Base-by-base conservation (phyloP, 2,888 invertebrate species). In the Tiliacea citrago region DNA sequence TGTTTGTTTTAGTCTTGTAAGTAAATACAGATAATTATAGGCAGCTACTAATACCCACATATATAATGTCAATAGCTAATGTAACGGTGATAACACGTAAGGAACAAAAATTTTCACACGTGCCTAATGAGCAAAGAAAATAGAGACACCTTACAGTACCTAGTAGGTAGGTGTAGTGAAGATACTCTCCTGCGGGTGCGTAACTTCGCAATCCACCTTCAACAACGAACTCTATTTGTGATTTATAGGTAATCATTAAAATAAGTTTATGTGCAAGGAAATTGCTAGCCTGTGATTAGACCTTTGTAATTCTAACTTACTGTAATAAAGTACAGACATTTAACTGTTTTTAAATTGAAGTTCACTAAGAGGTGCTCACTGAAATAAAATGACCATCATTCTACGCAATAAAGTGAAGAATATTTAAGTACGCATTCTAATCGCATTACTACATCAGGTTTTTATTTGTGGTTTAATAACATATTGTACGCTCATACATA, bases 21-120 rank as follows among this genome's bases (percentile, higher is more conserved):
- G 77, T 79, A 88, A 73, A 77, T 69, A 78, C 85, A 86, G 86
- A 87, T 90, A 89, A 88, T 88, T 86, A 89, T 88, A 86, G 86
- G 76, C 76, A 81, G 72, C 68, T 88, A 88, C 89, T 91, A 91
- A 91, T 91, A 88, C 87, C 76, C 85, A 83, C 85, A 86, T 87
- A 89, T 88, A 60, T 57, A 69, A 83, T 73, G 90, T 90, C 88
- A 90, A 91, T 89, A 90, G 85, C 81, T 85, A 88, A 89, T 85
- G 83, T 92, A 93, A 93, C 92, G 92, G 93, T 89, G 86, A 86
- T 89, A 83, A 88, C 86, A 74, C 53, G 82, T 86, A 89, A 89
- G 89, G 89, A 90, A 90, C 86, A 84, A 88, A 89, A 86, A 84
- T 90, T 89, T 91, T 92, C 93, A 91, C 92, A 92, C 91, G 89